Evolutionary conservation across 2,888 invertebrate species (phyloP).

Genomic region (Cremastobaeus sp.): DNA sequence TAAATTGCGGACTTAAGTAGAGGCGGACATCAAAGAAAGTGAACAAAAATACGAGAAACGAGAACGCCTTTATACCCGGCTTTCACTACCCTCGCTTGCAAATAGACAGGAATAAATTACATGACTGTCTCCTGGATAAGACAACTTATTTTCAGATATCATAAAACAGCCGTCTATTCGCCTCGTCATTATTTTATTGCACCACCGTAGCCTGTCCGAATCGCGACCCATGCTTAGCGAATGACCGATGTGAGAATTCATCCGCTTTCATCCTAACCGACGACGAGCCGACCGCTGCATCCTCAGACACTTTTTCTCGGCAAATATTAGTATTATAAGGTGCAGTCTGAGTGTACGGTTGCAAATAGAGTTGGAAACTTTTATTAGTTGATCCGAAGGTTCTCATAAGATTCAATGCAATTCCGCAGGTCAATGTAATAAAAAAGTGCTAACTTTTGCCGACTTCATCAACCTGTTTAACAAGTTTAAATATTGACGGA

Average conservation of each 20-base stretch:
- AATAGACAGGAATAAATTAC: constrained; percentile 56
- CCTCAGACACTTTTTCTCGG: constrained; percentile 13
- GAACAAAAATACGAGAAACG: constrained; percentile 55
- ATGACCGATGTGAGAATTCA: constrained; percentile 37
- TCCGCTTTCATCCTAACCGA: too few species aligned
- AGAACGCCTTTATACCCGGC: constrained; percentile 45
- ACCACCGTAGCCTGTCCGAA: neutral
- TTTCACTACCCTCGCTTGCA: constrained; percentile 43
- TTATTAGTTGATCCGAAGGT: constrained; percentile 46
- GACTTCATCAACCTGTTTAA: constrained; percentile 19
- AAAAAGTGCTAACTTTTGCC: constrained; percentile 11
- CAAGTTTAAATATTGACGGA: constrained; percentile 14
- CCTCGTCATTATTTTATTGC: constrained; percentile 29
- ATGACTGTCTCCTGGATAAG: constrained; percentile 42
- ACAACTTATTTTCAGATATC: constrained; percentile 55
- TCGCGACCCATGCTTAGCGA: constrained; percentile 14
- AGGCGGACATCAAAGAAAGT: constrained; percentile 55
- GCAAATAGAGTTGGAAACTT: constrained; percentile 48
- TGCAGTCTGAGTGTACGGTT: constrained; percentile 21
- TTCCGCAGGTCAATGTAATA: constrained; percentile 38
- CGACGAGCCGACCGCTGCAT: neutral
- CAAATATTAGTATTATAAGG: constrained; percentile 42
- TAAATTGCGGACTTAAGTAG: constrained; percentile 56
- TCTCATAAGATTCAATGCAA: constrained; percentile 47
- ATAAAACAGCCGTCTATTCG: constrained; percentile 33